Evolutionary conservation across 2,797 vertebrate genomes (phyloP).

Genomic region (Monodelphis domestica): DNA sequence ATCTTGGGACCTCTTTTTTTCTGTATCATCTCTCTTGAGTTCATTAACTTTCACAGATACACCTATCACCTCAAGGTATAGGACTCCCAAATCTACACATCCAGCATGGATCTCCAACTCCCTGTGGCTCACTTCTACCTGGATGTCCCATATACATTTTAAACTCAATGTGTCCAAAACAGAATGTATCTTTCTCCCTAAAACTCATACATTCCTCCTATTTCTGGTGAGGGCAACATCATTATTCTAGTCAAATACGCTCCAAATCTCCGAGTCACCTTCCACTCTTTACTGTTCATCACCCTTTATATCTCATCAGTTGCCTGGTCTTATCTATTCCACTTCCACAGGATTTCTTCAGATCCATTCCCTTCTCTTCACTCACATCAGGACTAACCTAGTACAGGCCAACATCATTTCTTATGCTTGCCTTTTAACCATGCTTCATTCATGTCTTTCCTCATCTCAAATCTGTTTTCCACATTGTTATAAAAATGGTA

Average conservation of each 20-base stretch:
- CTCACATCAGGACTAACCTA: neutral
- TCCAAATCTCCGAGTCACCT: neutral
- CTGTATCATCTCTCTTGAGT: neutral
- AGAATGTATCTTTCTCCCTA: neutral
- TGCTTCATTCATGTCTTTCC: neutral
- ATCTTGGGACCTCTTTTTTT: neutral
- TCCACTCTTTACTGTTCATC: neutral
- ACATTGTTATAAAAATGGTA: neutral
- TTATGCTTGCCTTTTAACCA: neutral
- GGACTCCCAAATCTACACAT: neutral
- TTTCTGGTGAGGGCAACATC: neutral
- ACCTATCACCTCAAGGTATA: neutral
- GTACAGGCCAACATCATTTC: neutral
- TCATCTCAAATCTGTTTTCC: neutral
- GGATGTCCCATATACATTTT: neutral
- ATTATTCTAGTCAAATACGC: neutral
- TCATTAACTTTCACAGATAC: neutral
- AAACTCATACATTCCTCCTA: neutral
- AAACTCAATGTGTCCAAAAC: neutral
- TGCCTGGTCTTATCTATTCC: neutral
- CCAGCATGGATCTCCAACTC: neutral
- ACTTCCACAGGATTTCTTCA: neutral
- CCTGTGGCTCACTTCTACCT: neutral
- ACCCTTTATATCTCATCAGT: neutral
- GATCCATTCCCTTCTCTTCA: neutral